A percentile compares a stretch with the other conserved stretches of the same genome.
phyloP scores from a whole-genome alignment of 2,797 vertebrate genomes.

The Cirrhinus molitorella region DNA sequence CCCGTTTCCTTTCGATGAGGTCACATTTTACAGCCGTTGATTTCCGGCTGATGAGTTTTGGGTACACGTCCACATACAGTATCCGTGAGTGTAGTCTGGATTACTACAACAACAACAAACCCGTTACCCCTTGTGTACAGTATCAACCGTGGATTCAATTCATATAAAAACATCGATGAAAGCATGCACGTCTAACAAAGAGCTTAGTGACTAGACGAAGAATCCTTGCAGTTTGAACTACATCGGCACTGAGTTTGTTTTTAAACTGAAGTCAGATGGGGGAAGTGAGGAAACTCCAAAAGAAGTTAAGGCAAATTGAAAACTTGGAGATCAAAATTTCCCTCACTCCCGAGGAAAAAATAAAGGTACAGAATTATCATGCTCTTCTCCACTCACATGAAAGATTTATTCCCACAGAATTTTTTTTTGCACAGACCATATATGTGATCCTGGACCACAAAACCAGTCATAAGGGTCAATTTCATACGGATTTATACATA shows the following conservation, averaged over 20 bases:
- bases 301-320: slow-evolving; percentile 88
- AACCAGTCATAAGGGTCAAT: too few species aligned
- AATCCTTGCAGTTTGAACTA: neutral
- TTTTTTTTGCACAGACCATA: too few species aligned
- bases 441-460: too few species aligned
- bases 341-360: slow-evolving; percentile 78
- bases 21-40: slow-evolving; percentile 15
- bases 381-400: neutral
- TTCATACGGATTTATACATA: too few species aligned
- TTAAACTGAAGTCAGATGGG: slow-evolving; percentile 72
- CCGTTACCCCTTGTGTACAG: neutral
- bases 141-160: neutral
- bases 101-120: neutral
- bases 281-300: slow-evolving; percentile 85
- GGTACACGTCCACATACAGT: slow-evolving; percentile 31
- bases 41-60: slow-evolving; percentile 57
- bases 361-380: slow-evolving; percentile 76
- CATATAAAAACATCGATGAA: slow-evolving; percentile 1
- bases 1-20: slow-evolving; percentile 50
- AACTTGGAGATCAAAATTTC: slow-evolving; percentile 84
- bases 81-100: neutral
- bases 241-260: neutral
- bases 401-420: too few species aligned
- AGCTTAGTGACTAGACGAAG: neutral
- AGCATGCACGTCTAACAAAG: neutral